These are phyloP conservation scores for Dasysyrphus albostriatus DNA, from an alignment of 2,888 invertebrate genomes.

Conservation along the genomic window DNA sequence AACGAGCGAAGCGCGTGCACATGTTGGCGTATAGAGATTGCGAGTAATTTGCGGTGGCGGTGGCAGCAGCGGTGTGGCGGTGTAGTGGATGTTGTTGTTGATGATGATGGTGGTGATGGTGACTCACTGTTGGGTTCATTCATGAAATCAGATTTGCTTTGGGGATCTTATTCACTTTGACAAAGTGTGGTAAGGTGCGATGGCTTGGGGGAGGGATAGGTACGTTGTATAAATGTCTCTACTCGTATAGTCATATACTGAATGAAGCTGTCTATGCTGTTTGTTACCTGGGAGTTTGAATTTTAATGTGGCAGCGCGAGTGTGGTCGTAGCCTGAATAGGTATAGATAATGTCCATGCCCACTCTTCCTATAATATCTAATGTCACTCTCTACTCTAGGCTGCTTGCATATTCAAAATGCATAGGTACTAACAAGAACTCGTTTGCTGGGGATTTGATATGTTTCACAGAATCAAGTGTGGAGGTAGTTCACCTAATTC, in stretches of 20 bases:
- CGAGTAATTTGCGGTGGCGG: slow-evolving; percentile 74
- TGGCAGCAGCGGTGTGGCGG: background rate
- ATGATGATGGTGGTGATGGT: slow-evolving; percentile 14
- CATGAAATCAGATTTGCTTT: slow-evolving; percentile 64
- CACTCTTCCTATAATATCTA: slow-evolving; percentile 61
- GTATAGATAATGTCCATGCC: slow-evolving; percentile 42
- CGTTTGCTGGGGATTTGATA: slow-evolving; percentile 52
- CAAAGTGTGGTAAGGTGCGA: background rate
- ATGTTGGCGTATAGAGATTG: slow-evolving; percentile 69
- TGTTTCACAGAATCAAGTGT: slow-evolving; percentile 70
- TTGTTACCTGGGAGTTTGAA: slow-evolving; percentile 54
- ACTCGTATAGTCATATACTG: background rate
- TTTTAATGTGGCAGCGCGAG: slow-evolving; percentile 55
- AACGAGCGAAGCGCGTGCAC: slow-evolving; percentile 51
- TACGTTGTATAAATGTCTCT: background rate
- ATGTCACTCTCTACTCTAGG: slow-evolving; percentile 40
- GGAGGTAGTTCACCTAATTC: slow-evolving; percentile 75
- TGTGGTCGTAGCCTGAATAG: slow-evolving; percentile 60
- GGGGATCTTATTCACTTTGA: slow-evolving; percentile 32
- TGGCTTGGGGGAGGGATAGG: slow-evolving; percentile 30
- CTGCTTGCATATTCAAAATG: slow-evolving; percentile 53
- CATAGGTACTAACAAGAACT: slow-evolving; percentile 17
- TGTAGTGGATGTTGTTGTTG: slow-evolving; percentile 6
- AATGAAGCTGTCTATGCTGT: slow-evolving; percentile 13
- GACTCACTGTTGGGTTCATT: slow-evolving; percentile 70